Conservation (phyloP, 1,140 invertebrate species). For the Eurytemora carolleeae region DNA sequence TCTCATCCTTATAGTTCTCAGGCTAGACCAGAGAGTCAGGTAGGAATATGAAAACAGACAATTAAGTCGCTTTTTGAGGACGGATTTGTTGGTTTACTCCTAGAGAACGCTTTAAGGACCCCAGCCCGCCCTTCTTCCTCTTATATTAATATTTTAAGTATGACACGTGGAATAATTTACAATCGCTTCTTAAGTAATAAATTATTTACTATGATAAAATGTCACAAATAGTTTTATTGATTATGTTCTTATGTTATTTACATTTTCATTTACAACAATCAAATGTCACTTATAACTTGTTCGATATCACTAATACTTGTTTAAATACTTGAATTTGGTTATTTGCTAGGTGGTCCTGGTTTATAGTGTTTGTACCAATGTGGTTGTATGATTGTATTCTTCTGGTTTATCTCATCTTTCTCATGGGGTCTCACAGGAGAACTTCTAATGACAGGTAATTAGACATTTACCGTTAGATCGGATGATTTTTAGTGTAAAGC, state of each 20-base stretch:
- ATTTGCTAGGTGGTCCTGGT: not conserved
- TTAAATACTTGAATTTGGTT: not conserved
- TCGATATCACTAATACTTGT: too few relatives aligned
- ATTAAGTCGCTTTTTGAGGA: too few relatives aligned
- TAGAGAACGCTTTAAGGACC: not conserved
- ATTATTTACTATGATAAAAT: not conserved
- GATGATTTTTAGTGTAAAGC: too few relatives aligned
- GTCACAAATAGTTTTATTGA: not conserved
- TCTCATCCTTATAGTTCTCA: not conserved
- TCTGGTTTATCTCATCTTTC: not conserved
- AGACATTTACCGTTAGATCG: too few relatives aligned
- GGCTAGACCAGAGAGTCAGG: not conserved
- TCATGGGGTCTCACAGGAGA: too few relatives aligned
- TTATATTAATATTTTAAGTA: not conserved
- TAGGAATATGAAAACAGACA: too few relatives aligned
- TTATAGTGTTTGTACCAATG: not conserved
- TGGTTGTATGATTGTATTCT: not conserved
- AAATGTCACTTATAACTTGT: too few relatives aligned
- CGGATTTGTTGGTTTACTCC: not conserved
- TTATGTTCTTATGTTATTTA: not conserved
- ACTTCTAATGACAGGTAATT: too few relatives aligned
- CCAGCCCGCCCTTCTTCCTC: not conserved
- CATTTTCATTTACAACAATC: not conserved
- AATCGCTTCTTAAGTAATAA: not conserved
- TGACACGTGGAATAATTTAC: too few relatives aligned